phyloP scores from a whole-genome alignment of 2,113 vertebrate species.

The Sminthopsis crassicaudata region DNA sequence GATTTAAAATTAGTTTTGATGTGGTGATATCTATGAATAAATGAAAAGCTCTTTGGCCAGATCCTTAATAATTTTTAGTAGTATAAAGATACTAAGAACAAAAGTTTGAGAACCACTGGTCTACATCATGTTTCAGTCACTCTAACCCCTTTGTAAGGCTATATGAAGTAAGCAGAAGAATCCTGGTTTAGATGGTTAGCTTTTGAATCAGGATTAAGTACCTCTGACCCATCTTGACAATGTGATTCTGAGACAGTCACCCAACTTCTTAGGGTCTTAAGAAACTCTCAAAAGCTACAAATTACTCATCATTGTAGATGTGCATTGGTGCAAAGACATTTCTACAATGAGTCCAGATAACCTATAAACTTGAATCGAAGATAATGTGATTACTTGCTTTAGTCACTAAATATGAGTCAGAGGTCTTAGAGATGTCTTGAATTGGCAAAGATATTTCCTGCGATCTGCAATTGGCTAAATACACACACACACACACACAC shows the following conservation, averaged over 20 bases:
- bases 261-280: background rate
- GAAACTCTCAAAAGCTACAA: background rate
- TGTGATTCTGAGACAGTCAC: background rate
- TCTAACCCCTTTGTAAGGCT: background rate
- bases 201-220: background rate
- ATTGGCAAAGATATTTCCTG: conserved; percentile 7
- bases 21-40: too few species aligned
- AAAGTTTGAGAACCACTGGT: too few species aligned
- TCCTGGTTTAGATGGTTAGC: background rate
- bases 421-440: conserved; percentile 29
- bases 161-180: background rate
- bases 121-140: background rate
- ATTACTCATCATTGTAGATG: background rate
- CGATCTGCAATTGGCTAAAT: conserved; percentile 12
- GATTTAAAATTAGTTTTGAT: too few species aligned
- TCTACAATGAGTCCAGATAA: background rate
- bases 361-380: conserved; percentile 28
- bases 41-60: too few species aligned
- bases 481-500: background rate
- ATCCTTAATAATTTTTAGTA: too few species aligned
- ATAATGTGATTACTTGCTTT: conserved; percentile 27
- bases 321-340: background rate
- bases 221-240: background rate
- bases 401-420: conserved; percentile 35
- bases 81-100: too few species aligned